phyloP scores from a whole-genome alignment of 2,113 vertebrate species.

The Mixornis gularis region DNA sequence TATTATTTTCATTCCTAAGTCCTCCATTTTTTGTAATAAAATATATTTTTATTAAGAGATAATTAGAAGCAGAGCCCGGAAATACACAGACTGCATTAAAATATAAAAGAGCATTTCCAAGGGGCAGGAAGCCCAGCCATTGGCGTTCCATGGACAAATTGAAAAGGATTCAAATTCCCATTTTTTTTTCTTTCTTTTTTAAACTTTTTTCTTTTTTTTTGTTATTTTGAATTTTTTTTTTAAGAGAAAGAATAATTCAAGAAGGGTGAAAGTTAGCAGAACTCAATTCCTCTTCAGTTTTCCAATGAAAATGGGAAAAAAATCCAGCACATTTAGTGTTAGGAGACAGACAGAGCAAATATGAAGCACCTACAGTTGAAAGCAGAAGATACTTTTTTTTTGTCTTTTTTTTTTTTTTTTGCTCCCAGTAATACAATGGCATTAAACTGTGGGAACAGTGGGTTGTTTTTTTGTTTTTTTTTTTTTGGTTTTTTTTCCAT shows the following conservation, averaged over 20 bases:
- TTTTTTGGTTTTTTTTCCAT: background rate
- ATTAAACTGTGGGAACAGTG: slow-evolving; percentile 65
- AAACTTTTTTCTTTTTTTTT: background rate
- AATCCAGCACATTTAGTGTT: slow-evolving; percentile 70
- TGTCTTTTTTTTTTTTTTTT: slow-evolving; percentile 20
- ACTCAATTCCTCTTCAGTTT: slow-evolving; percentile 61
- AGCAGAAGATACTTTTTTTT: slow-evolving; percentile 60
- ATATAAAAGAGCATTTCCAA: slow-evolving; percentile 67
- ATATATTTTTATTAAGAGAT: slow-evolving; percentile 76
- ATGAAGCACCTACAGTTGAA: slow-evolving; percentile 74
- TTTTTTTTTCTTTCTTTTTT: background rate
- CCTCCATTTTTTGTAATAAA: slow-evolving; percentile 71
- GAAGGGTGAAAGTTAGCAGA: slow-evolving; percentile 60
- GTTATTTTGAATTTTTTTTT: background rate
- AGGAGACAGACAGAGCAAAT: slow-evolving; percentile 71
- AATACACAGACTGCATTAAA: slow-evolving; percentile 72
- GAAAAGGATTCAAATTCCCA: slow-evolving; percentile 57
- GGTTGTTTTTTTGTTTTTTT: background rate
- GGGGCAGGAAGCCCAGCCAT: slow-evolving; percentile 49
- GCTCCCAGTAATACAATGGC: slow-evolving; percentile 67
- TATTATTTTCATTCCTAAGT: slow-evolving; percentile 49
- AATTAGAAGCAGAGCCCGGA: slow-evolving; percentile 73
- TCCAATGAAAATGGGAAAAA: slow-evolving; percentile 67
- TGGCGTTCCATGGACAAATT: slow-evolving; percentile 42
- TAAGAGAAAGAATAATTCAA: slow-evolving; percentile 21